Percentiles rank a stretch among this genome's conserved stretches.
phyloP scores from a whole-genome alignment of 2,113 vertebrate genomes.

The Macrotus californicus region DNA sequence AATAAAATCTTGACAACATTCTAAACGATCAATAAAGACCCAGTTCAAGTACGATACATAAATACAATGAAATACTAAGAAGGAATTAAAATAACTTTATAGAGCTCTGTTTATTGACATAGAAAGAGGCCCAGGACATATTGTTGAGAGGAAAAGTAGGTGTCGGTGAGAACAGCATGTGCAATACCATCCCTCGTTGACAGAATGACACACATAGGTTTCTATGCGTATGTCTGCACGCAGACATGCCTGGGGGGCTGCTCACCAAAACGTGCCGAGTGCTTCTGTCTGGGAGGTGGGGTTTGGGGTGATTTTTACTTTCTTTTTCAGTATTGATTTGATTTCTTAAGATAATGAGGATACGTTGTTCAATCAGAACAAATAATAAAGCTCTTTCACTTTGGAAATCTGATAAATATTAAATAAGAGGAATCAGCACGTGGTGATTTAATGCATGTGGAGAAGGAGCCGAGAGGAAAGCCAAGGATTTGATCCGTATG shows the following conservation, averaged over 20 bases:
- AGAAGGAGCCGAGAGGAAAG: neutral
- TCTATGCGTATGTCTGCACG: conserved; percentile 68
- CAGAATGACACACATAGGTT: conserved; percentile 71
- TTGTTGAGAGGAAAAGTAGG: conserved; percentile 73
- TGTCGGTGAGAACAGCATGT: conserved; percentile 73
- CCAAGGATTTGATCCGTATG: neutral
- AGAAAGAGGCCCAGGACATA: conserved; percentile 72
- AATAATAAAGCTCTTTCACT: conserved; percentile 42
- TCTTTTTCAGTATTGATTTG: conserved; percentile 51
- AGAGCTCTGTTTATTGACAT: conserved; percentile 72
- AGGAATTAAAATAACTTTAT: conserved; percentile 64
- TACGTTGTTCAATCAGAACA: conserved; percentile 33
- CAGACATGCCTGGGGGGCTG: conserved; percentile 68
- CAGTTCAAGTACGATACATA: conserved; percentile 6
- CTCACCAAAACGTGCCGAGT: conserved; percentile 58
- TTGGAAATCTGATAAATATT: conserved; percentile 25
- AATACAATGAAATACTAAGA: conserved; percentile 54
- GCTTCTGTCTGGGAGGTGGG: conserved; percentile 54
- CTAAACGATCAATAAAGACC: conserved; percentile 44
- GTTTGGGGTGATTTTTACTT: conserved; percentile 58
- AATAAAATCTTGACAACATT: conserved; percentile 49
- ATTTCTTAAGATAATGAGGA: conserved; percentile 4
- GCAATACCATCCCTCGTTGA: conserved; percentile 64
- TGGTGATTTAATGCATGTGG: neutral
- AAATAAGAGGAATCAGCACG: neutral